Conservation (phyloP, 2,797 vertebrate species). For the Chrosomus eos region DNA sequence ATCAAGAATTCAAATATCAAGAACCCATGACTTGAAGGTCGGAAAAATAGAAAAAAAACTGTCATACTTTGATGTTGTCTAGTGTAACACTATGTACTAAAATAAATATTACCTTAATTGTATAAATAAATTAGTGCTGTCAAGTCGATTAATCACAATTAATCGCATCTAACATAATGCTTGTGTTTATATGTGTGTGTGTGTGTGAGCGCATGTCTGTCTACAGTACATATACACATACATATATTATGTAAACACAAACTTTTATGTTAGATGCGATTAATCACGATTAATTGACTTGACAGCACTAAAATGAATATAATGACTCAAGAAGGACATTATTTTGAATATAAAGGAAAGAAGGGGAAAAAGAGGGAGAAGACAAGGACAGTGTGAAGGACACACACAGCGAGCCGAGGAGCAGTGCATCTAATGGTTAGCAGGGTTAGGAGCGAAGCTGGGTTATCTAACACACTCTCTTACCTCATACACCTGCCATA, state of each 20-base stretch:
- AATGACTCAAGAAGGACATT: neutral
- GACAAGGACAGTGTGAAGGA: neutral
- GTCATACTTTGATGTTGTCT: neutral
- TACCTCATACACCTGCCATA: constrained; percentile 98
- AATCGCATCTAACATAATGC: too few relatives aligned
- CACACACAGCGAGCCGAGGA: constrained; percentile 28
- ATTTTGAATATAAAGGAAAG: neutral
- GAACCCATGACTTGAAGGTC: neutral
- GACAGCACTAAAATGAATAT: neutral
- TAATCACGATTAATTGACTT: neutral
- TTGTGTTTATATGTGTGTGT: too few relatives aligned
- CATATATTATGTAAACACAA: too few relatives aligned
- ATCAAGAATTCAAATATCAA: neutral
- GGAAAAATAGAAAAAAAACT: neutral
- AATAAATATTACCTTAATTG: neutral
- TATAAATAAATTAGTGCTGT: neutral
- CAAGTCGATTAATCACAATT: too few relatives aligned
- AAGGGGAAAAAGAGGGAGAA: neutral
- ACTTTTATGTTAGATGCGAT: too few relatives aligned
- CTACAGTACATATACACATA: too few relatives aligned
- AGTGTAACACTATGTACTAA: neutral
- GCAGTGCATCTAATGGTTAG: constrained; percentile 35
- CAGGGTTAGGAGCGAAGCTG: constrained; percentile 77
- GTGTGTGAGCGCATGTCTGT: too few relatives aligned
- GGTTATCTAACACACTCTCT: constrained; percentile 77